phyloP scores from a whole-genome alignment of 2,888 invertebrate species.

The Agrotis segetum region DNA sequence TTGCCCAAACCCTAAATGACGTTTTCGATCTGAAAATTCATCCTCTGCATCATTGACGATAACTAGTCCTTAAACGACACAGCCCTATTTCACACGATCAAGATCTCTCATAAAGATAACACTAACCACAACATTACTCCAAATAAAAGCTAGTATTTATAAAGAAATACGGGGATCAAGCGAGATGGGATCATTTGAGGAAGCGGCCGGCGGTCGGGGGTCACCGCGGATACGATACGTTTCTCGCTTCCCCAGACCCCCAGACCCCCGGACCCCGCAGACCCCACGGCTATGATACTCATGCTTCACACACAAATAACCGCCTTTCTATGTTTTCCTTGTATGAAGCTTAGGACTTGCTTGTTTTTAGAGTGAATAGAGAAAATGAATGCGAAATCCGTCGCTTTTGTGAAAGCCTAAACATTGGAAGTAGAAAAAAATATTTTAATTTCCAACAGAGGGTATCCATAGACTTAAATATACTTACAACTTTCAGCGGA shows the following conservation, averaged over 20 bases:
- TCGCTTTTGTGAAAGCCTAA: slow-evolving; percentile 2
- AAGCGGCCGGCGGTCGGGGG: slow-evolving; percentile 85
- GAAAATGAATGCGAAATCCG: background rate
- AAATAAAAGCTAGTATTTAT: slow-evolving; percentile 63
- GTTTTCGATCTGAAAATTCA: background rate
- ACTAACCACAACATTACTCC: slow-evolving; percentile 42
- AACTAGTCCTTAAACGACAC: slow-evolving; percentile 1
- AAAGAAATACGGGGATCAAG: slow-evolving; percentile 74
- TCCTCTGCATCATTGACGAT: background rate
- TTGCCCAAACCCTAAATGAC: no score
- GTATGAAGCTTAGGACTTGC: slow-evolving; percentile 8
- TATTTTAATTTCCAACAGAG: no score
- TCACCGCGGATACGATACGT: slow-evolving; percentile 84
- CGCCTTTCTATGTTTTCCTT: slow-evolving; percentile 43
- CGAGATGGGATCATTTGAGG: slow-evolving; percentile 86
- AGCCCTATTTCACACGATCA: slow-evolving; percentile 2
- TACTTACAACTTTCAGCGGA: no score
- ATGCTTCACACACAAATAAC: slow-evolving; percentile 46
- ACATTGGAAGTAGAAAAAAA: background rate
- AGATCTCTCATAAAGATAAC: slow-evolving; percentile 26
- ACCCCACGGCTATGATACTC: slow-evolving; percentile 53
- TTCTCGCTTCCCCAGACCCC: slow-evolving; percentile 67
- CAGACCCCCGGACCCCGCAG: slow-evolving; percentile 28
- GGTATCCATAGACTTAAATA: no score
- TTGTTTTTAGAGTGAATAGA: background rate